A percentile compares a stretch with the other conserved stretches of the same genome.
phyloP scores from a whole-genome alignment of 2,797 vertebrate genomes.

The Paedocypris micromegethes region DNA sequence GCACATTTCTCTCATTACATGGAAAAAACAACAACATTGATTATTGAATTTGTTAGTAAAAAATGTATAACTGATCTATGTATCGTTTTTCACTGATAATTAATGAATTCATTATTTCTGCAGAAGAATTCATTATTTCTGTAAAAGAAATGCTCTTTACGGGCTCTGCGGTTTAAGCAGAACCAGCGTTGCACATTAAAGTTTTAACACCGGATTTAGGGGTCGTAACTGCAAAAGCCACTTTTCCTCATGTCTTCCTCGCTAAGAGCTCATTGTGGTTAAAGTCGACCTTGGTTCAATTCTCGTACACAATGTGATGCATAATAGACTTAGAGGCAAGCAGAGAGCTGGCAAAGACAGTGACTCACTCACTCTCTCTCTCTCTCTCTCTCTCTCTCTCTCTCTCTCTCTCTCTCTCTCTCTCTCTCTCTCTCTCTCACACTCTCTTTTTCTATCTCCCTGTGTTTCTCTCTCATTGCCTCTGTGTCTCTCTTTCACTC shows the following conservation, averaged over 20 bases:
- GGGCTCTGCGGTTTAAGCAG: conserved; percentile 10
- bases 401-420: too few relatives aligned
- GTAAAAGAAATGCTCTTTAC: conserved; percentile 5
- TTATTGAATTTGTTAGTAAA: too few relatives aligned
- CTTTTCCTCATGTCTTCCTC: conserved; percentile 14
- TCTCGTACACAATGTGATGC: background rate
- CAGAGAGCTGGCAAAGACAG: conserved; percentile 3
- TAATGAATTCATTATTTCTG: conserved; percentile 2
- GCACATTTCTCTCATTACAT: too few relatives aligned
- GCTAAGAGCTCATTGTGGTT: conserved; percentile 33
- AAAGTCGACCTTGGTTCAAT: conserved; percentile 22
- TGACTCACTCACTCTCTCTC: too few relatives aligned
- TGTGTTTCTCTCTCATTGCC: too few relatives aligned
- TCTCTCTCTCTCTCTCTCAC: too few relatives aligned
- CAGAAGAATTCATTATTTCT: conserved; percentile 2
- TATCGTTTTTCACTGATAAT: background rate
- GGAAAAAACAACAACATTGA: too few relatives aligned
- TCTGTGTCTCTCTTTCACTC: too few relatives aligned
- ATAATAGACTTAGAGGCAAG: conserved; percentile 22
- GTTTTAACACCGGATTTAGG: conserved; percentile 28
- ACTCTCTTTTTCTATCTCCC: too few relatives aligned
- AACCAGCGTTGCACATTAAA: conserved; percentile 33
- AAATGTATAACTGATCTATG: too few relatives aligned
- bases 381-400: too few relatives aligned
- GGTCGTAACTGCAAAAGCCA: conserved; percentile 10